These are phyloP conservation scores for Cololabis saira DNA, from an alignment of 2,113 vertebrate genomes.

Conservation along the genomic window DNA sequence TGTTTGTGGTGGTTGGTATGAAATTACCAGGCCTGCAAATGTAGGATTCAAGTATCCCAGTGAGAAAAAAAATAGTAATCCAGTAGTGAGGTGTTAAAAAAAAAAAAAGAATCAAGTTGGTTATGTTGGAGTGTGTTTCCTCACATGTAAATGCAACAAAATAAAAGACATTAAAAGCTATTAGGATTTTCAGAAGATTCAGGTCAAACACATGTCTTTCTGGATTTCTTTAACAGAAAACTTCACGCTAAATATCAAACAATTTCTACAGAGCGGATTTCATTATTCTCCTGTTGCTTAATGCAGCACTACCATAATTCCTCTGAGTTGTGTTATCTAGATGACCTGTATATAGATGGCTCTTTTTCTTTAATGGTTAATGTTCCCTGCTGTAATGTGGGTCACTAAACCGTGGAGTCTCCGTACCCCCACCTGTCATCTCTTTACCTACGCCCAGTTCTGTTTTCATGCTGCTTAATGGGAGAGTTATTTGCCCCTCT, in stretches of 20 bases:
- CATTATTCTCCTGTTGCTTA: conserved; percentile 4
- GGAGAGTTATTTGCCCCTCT: too few relatives aligned
- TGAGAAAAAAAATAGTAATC: not conserved
- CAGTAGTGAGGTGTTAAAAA: conserved; percentile 1
- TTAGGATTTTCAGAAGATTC: conserved; percentile 14
- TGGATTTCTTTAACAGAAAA: conserved; percentile 7
- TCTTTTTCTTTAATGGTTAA: too few relatives aligned
- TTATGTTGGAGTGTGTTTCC: conserved; percentile 1
- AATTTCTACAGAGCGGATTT: conserved; percentile 4
- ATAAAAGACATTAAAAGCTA: not conserved
- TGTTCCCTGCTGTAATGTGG: too few relatives aligned
- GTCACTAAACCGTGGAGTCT: too few relatives aligned
- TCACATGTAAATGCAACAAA: conserved; percentile 19
- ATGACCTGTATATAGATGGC: too few relatives aligned
- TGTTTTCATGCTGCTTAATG: too few relatives aligned
- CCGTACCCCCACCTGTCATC: too few relatives aligned
- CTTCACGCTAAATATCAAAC: conserved; percentile 15
- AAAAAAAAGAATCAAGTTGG: conserved; percentile 9
- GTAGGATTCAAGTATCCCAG: not conserved
- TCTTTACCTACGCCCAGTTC: too few relatives aligned
- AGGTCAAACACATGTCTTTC: conserved; percentile 7
- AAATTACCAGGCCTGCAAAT: conserved; percentile 16
- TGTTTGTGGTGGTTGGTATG: conserved; percentile 20
- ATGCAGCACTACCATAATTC: not conserved
- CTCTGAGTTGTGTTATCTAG: too few relatives aligned